Conservation (phyloP, 2,888 invertebrate species). For the Tetheella fluctuosa region DNA sequence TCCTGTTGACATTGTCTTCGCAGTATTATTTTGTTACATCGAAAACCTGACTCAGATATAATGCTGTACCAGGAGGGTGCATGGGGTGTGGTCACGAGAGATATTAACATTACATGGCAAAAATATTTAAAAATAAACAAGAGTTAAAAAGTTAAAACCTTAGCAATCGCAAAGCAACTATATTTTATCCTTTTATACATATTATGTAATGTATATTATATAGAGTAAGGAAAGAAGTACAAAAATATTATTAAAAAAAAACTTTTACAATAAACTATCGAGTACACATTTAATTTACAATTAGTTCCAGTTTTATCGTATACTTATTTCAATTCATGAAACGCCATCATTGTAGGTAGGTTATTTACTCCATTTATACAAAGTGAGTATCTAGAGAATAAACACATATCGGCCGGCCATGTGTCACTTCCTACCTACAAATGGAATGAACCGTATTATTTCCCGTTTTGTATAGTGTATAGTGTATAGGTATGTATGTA, state of each 20-base stretch:
- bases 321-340: neutral
- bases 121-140: no score
- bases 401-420: constrained; percentile 7
- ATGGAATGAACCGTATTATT: constrained; percentile 79
- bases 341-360: neutral
- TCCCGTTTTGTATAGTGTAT: constrained; percentile 74
- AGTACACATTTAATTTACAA: no score
- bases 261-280: no score
- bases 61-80: neutral
- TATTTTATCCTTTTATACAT: no score
- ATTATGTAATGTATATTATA: no score
- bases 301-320: no score
- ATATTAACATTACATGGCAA: neutral
- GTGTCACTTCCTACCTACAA: constrained; percentile 49
- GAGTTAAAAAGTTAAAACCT: no score
- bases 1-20: neutral
- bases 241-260: no score
- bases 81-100: neutral
- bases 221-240: no score
- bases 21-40: neutral
- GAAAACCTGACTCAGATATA: neutral
- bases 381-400: constrained; percentile 10
- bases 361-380: neutral
- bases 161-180: no score
- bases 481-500: constrained; percentile 46